Evolutionary conservation across 2,797 vertebrate genomes (phyloP).

Genomic region (Macropus fuliginosus): DNA sequence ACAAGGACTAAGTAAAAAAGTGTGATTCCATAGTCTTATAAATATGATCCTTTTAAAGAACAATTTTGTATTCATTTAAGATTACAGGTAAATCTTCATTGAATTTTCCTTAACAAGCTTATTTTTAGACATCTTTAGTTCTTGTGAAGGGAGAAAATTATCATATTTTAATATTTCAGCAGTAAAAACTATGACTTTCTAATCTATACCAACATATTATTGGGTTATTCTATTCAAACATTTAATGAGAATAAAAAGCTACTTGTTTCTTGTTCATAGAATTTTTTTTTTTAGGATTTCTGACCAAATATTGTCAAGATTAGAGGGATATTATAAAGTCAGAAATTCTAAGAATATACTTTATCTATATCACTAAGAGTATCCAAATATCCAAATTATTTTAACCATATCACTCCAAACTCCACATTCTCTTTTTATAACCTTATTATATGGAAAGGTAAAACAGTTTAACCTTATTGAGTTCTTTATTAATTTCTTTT

Average conservation of each 20-base stretch:
- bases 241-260: slow-evolving; percentile 31
- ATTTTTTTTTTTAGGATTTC: neutral
- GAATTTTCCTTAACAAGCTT: neutral
- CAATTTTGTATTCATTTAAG: neutral
- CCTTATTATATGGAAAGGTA: neutral
- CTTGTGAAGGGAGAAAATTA: slow-evolving; percentile 4
- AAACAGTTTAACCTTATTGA: no score
- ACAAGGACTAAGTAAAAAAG: neutral
- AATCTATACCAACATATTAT: neutral
- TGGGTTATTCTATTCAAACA: slow-evolving; percentile 7
- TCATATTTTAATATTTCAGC: neutral
- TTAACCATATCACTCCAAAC: neutral
- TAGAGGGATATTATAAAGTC: slow-evolving; percentile 31
- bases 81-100: neutral
- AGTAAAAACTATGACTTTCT: neutral
- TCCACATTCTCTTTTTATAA: neutral
- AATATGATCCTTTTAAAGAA: neutral
- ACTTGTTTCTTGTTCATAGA: neutral
- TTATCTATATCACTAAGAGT: neutral
- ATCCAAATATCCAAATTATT: neutral
- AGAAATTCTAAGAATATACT: neutral
- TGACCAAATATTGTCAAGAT: slow-evolving; percentile 37
- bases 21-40: neutral
- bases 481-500: no score
- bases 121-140: neutral